Percentiles rank a stretch among this genome's conserved stretches.
phyloP scores from a whole-genome alignment of 2,797 vertebrate genomes.

The Crypturellus tataupa region DNA sequence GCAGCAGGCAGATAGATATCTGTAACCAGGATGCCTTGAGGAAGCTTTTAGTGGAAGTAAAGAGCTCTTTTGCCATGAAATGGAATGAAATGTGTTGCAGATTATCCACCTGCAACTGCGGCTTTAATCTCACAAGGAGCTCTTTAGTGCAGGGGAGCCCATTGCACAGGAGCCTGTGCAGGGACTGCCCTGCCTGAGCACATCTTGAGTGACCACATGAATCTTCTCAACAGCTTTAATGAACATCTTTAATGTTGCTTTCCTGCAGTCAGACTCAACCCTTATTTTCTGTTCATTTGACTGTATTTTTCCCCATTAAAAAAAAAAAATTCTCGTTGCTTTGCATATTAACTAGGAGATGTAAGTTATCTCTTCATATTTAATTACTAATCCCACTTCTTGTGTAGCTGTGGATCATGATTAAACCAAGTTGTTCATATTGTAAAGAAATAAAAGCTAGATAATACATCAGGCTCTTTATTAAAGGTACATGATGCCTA shows the following conservation, averaged over 20 bases:
- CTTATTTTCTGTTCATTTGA: background rate
- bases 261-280: background rate
- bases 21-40: background rate
- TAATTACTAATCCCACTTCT: conserved; percentile 29
- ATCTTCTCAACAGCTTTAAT: too few relatives aligned
- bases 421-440: conserved; percentile 25
- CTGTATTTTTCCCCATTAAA: background rate
- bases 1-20: too few relatives aligned
- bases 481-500: background rate
- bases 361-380: background rate
- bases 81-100: accelerated
- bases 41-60: background rate
- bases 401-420: background rate
- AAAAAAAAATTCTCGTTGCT: conserved; percentile 2
- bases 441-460: conserved; percentile 14
- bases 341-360: conserved; percentile 44
- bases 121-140: background rate
- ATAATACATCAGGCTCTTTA: conserved; percentile 23
- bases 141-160: background rate
- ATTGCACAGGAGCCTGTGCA: background rate
- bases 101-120: background rate
- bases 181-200: background rate
- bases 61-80: background rate
- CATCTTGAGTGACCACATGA: background rate
- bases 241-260: background rate